Evolutionary conservation across 2,797 vertebrate genomes (phyloP), one percentile per base, ranked within the genome.

Genomic region (Sciurus vulgaris): DNA sequence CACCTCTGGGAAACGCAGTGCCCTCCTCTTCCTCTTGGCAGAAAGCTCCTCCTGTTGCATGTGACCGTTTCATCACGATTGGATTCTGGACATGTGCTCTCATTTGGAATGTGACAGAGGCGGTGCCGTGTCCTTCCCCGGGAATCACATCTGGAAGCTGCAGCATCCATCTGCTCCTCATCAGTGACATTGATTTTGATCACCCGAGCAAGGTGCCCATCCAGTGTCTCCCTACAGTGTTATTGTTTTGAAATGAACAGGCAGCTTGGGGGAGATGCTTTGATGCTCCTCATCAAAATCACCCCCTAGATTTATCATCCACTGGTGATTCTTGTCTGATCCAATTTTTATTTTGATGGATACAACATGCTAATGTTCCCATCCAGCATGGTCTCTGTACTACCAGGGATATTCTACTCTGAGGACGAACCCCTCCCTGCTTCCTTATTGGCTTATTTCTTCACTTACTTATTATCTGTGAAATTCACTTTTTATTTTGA

Each of bases 381-480:
- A 30, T 7, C 4, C 4, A n/a, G 30, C 7, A 2, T 10, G 7
- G 18, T 2, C 7, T 77, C 22, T 9, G 4, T 3, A 0, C n/a
- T 17, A 4, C 41, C n/a, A 17, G 0, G 2, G 49, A 10, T 49
- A 0, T 33, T 73, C 41, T 7, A 1, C 73, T 33, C 1, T 5
- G 30, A 65, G 11, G 15, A 41, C 5, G 12, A 38, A 56, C 3
- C 15, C 0, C 18, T 5, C 41, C 3, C 24, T 51, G 49, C 41
- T 4, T 38, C 35, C 28, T 61, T 11, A 11, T n/a, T 44, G 38
- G 9, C 22, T 56, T 69, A 7, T 18, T 44, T 69, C 2, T 17
- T 79, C 9, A 26, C 7, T 24, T 2, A 6, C 4, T 51, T 67
- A 9, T n/a, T 76, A 8, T n/a, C 33, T 41, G 33, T 72, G 41